A percentile compares a stretch with the other conserved stretches of the same genome.
phyloP scores from a whole-genome alignment of 2,113 vertebrate genomes.

The Crocuta crocuta region DNA sequence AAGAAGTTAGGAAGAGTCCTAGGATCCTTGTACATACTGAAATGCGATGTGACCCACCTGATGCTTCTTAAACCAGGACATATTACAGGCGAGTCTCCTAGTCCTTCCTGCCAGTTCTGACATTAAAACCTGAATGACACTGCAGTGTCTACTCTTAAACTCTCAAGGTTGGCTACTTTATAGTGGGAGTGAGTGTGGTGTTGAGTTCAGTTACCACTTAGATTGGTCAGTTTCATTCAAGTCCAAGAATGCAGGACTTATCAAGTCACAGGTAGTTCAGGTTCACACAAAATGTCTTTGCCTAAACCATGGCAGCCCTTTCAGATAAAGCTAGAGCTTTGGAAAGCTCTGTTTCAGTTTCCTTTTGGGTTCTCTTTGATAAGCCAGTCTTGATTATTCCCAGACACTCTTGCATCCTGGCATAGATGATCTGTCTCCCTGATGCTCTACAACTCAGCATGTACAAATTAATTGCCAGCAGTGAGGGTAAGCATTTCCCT shows the following conservation, averaged over 20 bases:
- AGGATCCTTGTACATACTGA: not conserved
- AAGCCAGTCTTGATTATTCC: slow-evolving; percentile 3
- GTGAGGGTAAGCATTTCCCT: not conserved
- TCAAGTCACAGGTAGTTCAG: slow-evolving; percentile 25
- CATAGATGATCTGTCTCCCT: not conserved
- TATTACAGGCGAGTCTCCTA: not conserved
- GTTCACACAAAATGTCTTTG: slow-evolving; percentile 13
- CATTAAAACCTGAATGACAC: not conserved
- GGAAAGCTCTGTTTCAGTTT: slow-evolving; percentile 31
- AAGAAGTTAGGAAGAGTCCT: not conserved
- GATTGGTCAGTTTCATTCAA: slow-evolving; percentile 36
- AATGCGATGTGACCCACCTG: not conserved
- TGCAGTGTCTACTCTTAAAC: slow-evolving; percentile 21
- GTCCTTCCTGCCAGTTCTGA: not conserved
- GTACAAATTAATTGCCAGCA: slow-evolving; percentile 52
- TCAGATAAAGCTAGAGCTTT: slow-evolving; percentile 17
- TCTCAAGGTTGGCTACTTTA: not conserved
- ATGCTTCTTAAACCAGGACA: slow-evolving; percentile 47
- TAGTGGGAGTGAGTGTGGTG: not conserved
- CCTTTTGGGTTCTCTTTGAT: slow-evolving; percentile 23
- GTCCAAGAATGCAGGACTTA: not conserved
- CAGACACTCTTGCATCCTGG: not conserved
- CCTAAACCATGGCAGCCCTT: not conserved
- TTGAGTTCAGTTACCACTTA: not conserved
- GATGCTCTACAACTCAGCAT: not conserved